Evolutionary conservation across 2,113 vertebrate species (phyloP), one percentile per base, ranked within the genome.

Genomic region (Platichthys flesus): DNA sequence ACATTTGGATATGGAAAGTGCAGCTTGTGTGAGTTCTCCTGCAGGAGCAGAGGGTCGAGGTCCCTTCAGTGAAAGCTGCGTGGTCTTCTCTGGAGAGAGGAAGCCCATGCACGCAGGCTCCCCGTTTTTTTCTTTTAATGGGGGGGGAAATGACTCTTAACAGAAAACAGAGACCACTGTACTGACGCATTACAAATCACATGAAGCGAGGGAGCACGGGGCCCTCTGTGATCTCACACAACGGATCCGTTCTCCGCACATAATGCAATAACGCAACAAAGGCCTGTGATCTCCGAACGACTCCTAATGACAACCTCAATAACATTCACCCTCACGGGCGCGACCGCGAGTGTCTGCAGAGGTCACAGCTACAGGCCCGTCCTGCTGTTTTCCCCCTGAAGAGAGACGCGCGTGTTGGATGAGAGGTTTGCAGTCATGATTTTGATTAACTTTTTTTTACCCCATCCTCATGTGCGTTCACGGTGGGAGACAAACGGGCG

Each of bases 81-180:
- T 71, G 81, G 3, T 24, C 21, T 26, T 26, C 64, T 85, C 68
- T 67, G 67, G 76, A 42, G 40, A 42, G 40, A 3, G 78, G 84
- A 79, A 76, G 66, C 37, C 67, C 64, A 51, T 51, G 20, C 51
- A 18, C 51, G 6, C 80, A 65, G 71, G 75, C 81, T 86, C 47
- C 65, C 5, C 37, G 8, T 51, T 54, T 24, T 63, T 31, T 31
- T 7, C 6, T 31, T 31, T 88, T 91, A 92, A 63, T 91, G 76
- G 82, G 76, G 76, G 81, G 75, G 83, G 85, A 90, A 93, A 93
- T 93, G 90, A 93, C 87, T 80, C 87, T 51, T 94, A 93, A 94
- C 88, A 83, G 71, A 93, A 93, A 93, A 85, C 93, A 94, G 92
- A 92, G 76, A 82, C 66, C 79, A 74, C 81, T 76, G 86, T 80